Percentiles rank a stretch among this genome's conserved stretches.
Evolutionary conservation across 2,113 vertebrate genomes (phyloP).

Genomic region (Columba livia): DNA sequence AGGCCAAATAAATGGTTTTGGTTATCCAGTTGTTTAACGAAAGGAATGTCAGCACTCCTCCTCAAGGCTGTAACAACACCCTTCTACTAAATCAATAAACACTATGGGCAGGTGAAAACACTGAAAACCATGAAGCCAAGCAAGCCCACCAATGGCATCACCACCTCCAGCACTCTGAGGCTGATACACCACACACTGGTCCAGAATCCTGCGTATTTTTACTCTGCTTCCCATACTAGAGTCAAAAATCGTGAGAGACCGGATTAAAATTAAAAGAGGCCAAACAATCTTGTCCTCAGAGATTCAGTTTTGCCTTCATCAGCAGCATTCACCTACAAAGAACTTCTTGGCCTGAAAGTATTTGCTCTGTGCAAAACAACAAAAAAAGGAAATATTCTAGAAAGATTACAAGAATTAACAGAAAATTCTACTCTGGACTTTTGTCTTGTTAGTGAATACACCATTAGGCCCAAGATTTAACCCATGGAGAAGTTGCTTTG

Average conservation of each 20-base stretch:
- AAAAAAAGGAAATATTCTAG: neutral
- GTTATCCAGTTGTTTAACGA: neutral
- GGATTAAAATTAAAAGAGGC: neutral
- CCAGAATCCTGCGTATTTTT: neutral
- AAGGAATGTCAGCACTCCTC: neutral
- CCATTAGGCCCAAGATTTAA: neutral
- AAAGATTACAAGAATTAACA: neutral
- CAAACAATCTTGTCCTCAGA: neutral
- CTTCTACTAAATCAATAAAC: neutral
- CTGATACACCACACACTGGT: neutral
- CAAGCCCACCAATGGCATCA: neutral
- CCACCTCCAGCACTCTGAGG: neutral
- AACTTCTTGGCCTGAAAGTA: conserved; percentile 4
- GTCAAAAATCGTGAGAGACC: neutral
- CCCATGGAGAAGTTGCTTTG: conserved; percentile 6
- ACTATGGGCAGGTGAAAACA: neutral
- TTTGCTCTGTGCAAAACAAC: conserved; percentile 12
- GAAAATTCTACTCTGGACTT: neutral
- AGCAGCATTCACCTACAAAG: neutral
- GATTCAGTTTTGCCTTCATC: neutral
- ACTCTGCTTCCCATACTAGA: neutral
- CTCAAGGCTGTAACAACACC: neutral
- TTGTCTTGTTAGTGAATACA: neutral
- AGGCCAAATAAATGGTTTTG: neutral
- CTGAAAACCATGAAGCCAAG: neutral